A percentile compares a stretch with the other conserved stretches of the same genome.
Evolutionary conservation across 1,140 invertebrate species (phyloP).

Genomic region (Oppia nitens): DNA sequence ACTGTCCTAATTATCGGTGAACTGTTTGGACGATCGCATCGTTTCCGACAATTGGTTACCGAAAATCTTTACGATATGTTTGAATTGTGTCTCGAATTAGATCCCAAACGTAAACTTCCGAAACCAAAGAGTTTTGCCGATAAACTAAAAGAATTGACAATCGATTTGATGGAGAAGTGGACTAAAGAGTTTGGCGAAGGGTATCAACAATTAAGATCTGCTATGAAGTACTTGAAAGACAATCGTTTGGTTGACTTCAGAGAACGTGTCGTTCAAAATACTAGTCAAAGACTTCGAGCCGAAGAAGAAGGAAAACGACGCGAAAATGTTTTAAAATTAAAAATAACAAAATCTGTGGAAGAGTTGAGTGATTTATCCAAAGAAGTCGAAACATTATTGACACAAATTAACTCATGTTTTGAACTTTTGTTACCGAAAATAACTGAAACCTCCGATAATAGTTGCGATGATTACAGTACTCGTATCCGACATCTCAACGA

Average conservation of each 20-base stretch:
- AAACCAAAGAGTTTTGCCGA: conserved; percentile 33
- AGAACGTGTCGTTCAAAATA: conserved; percentile 1
- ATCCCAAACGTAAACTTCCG: conserved; percentile 32
- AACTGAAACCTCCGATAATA: conserved; percentile 18
- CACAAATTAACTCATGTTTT: conserved; percentile 30
- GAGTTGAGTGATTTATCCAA: conserved; percentile 12
- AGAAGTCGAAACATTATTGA: conserved; percentile 19
- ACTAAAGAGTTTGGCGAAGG: conserved; percentile 31
- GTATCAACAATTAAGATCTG: conserved; percentile 35
- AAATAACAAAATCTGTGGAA: conserved; percentile 20
- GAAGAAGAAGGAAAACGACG: conserved; percentile 22
- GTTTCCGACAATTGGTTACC: conserved; percentile 35
- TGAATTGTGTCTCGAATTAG: conserved; percentile 32
- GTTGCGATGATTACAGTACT: not conserved
- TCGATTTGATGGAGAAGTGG: conserved; percentile 36
- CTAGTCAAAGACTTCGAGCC: conserved; percentile 20
- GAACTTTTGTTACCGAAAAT: conserved; percentile 27
- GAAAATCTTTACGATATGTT: conserved; percentile 34
- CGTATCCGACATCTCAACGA: conserved; percentile 5
- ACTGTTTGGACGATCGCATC: conserved; percentile 37
- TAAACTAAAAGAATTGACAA: conserved; percentile 30
- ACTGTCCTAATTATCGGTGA: conserved; percentile 36
- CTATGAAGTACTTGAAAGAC: conserved; percentile 32
- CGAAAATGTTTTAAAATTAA: conserved; percentile 22
- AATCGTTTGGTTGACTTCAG: conserved; percentile 23